phyloP scores from a whole-genome alignment of 2,888 invertebrate species.

The Xanthia togata region DNA sequence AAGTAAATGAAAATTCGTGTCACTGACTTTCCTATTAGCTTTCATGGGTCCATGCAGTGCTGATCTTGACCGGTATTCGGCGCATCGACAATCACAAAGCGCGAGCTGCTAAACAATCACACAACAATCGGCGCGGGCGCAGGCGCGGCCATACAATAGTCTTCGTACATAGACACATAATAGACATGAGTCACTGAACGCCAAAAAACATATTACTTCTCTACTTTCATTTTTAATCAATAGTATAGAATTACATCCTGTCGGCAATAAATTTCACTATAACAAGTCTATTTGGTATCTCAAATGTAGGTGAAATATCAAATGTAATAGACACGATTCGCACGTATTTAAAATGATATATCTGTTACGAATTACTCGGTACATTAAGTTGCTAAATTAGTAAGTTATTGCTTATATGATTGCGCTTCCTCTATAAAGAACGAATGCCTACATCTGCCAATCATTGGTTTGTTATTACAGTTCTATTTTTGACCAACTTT shows the following conservation, averaged over 20 bases:
- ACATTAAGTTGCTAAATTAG: conserved; percentile 60
- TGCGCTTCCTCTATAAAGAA: conserved; percentile 68
- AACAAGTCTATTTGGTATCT: conserved; percentile 54
- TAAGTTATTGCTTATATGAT: conserved; percentile 69
- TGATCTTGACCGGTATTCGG: conserved; percentile 81
- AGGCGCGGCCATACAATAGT: conserved; percentile 36
- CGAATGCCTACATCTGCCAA: conserved; percentile 65
- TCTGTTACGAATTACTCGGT: conserved; percentile 50
- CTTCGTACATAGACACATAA: conserved; percentile 7
- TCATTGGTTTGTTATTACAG: conserved; percentile 63
- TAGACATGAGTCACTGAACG: conserved; percentile 38
- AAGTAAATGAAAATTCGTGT: conserved; percentile 89
- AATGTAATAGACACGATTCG: conserved; percentile 35
- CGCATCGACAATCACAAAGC: conserved; percentile 65
- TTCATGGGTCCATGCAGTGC: conserved; percentile 75
- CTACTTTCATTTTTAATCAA: conserved; percentile 66
- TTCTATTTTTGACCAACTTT: conserved; percentile 74
- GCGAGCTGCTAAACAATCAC: conserved; percentile 53
- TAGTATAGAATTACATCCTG: conserved; percentile 57
- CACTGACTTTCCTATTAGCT: conserved; percentile 86
- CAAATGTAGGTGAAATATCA: conserved; percentile 61
- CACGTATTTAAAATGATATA: conserved; percentile 65
- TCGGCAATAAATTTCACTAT: conserved; percentile 57
- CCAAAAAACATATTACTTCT: conserved; percentile 45
- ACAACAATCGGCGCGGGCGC: conserved; percentile 40